A percentile compares a stretch with the other conserved stretches of the same genome.
These are phyloP conservation scores for Hippocampus mohnikei DNA, from an alignment of 2,113 vertebrate genomes.

Conservation along the genomic window DNA sequence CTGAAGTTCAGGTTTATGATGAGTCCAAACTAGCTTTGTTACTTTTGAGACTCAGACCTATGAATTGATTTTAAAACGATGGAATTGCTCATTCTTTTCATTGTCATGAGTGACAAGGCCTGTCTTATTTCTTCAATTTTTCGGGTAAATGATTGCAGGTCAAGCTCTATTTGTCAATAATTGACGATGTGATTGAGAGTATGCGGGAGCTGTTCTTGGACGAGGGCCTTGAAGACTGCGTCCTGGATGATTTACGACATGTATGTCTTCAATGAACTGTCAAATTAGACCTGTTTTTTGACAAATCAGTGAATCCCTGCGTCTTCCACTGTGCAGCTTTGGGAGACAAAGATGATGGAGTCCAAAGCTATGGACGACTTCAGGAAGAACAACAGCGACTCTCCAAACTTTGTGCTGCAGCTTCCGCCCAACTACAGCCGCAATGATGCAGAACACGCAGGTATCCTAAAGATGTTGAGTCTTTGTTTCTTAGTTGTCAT, in stretches of 20 bases:
- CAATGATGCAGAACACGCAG: conserved; percentile 71
- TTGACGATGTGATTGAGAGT: conserved; percentile 92
- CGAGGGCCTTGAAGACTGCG: conserved; percentile 84
- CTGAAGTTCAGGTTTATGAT: neutral
- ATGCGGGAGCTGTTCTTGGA: conserved; percentile 82
- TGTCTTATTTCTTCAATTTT: neutral
- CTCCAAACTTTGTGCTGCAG: conserved; percentile 79
- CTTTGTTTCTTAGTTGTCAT: neutral
- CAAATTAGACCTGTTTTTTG: conserved; percentile 14
- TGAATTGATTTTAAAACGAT: neutral
- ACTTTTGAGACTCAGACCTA: neutral
- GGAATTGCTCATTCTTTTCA: neutral
- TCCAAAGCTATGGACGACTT: conserved; percentile 92
- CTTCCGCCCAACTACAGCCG: conserved; percentile 74
- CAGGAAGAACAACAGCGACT: conserved; percentile 69
- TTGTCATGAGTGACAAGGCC: neutral
- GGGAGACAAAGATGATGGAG: conserved; percentile 91
- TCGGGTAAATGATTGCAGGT: conserved; percentile 63
- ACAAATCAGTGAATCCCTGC: conserved; percentile 10
- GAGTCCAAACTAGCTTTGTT: neutral
- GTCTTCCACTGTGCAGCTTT: conserved; percentile 74
- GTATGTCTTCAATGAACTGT: conserved; percentile 68
- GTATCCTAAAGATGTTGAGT: conserved; percentile 12
- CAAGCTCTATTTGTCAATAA: conserved; percentile 88
- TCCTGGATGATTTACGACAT: conserved; percentile 85